phyloP scores from a whole-genome alignment of 2,113 vertebrate genomes.

The Oncorhynchus masou region DNA sequence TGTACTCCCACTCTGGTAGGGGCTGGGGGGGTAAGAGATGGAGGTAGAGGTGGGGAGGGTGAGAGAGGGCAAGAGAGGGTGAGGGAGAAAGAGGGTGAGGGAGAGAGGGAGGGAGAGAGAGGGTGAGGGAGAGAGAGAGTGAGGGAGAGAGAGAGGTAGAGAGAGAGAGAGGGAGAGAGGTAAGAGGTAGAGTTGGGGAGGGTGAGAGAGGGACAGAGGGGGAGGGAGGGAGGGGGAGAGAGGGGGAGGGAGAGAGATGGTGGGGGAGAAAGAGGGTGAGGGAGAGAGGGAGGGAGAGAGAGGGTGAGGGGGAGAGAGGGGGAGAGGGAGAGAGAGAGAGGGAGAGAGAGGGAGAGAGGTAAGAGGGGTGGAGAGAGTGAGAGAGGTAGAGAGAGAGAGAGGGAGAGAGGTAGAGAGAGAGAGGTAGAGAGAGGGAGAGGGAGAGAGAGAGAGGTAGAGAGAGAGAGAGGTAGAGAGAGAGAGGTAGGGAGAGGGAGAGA shows the following conservation, averaged over 20 bases:
- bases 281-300: too few relatives aligned
- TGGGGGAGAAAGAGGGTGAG: background rate
- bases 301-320: too few relatives aligned
- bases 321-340: background rate
- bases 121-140: background rate
- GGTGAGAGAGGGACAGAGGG: background rate
- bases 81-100: background rate
- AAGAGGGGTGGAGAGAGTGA: background rate
- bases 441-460: background rate
- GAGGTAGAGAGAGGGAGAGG: too few relatives aligned
- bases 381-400: background rate
- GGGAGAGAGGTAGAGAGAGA: too few relatives aligned
- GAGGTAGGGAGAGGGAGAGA: background rate
- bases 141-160: background rate
- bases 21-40: slow-evolving; percentile 70
- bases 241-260: background rate
- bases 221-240: background rate
- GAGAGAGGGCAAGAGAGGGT: too few relatives aligned
- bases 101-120: background rate
- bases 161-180: background rate
- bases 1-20: slow-evolving; percentile 93
- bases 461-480: too few relatives aligned
- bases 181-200: too few relatives aligned
- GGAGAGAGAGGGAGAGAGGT: background rate
- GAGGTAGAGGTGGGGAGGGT: too few relatives aligned